Evolutionary conservation across 2,113 vertebrate species (phyloP).

Genomic region (Xenopus borealis): DNA sequence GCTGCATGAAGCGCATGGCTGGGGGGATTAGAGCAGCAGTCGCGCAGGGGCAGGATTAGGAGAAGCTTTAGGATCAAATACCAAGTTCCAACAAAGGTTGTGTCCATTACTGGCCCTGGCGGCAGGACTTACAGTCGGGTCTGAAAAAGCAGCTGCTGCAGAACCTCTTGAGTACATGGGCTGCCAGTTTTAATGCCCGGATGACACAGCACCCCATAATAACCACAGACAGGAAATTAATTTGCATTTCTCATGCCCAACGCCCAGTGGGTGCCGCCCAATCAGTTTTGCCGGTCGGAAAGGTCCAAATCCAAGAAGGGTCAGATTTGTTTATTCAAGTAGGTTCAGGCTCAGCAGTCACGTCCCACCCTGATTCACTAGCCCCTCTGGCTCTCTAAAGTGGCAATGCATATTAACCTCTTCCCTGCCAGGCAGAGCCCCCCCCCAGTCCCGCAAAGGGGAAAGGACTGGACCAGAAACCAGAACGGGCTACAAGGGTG

Average conservation of each 20-base stretch:
- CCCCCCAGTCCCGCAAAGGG: not conserved
- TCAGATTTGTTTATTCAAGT: conserved; percentile 52
- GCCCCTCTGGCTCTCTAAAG: conserved; percentile 66
- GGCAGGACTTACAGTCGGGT: no score
- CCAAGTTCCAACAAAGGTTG: no score
- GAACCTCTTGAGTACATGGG: not conserved
- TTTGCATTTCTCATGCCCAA: no score
- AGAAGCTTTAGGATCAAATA: no score
- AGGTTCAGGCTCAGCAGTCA: conserved; percentile 49
- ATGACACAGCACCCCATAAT: no score
- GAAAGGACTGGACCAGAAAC: conserved; percentile 1
- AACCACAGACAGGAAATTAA: no score
- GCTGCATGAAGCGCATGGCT: no score
- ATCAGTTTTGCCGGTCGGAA: no score
- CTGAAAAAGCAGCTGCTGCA: conserved; percentile 26
- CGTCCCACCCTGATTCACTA: conserved; percentile 44
- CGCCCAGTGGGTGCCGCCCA: no score
- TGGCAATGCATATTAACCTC: conserved; percentile 70
- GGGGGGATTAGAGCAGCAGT: no score
- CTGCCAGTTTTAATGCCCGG: not conserved
- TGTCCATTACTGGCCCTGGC: no score
- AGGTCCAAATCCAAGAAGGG: not conserved
- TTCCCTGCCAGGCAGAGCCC: not conserved
- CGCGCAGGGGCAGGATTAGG: no score
- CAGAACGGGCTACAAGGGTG: conserved; percentile 64